Base-by-base conservation (phyloP, 1,140 invertebrate genomes). In the Bombus ignitus region DNA sequence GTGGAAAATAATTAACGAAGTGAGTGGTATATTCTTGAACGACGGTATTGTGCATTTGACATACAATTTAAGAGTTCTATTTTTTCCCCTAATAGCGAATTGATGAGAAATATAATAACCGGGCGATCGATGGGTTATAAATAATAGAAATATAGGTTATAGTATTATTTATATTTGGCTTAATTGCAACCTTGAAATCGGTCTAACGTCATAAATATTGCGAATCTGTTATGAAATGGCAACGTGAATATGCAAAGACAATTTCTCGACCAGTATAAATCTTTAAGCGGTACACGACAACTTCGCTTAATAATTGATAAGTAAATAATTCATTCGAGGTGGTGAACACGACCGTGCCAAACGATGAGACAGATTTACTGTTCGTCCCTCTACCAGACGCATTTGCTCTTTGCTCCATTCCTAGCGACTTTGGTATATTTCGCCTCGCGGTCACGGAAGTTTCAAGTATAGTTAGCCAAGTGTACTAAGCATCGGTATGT, bases 281-380 rank as follows among this genome's bases (percentile, higher is more conserved):
- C 77, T 85, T 78, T 66, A 39, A 72, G 76, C 81, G 85, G 88
- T 88, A 88, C 88, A 86, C 68, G 65, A 39, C 57, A 72, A 71
- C 32, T 62, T 57, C 72, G 78, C 57, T 87, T 87, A 89, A 89
- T 88, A 90, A 90, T 90, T 87, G 89, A 90, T 89, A 87, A 92
- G 85, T 91, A 92, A 92, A 92, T 92, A 87, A 91, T 92, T 92
- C 89, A 89, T 89, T 92, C 91, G 90, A 91, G 90, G 90, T 90
- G 91, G 88, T 92, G 91, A 90, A 89, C 88, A 92, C 87, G 84
- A 89, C 85, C 88, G 91, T 92, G 87, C 88, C 85, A 86, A 93
- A 92, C 91, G 85, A 91, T 86, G 86, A 88, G 91, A 92, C 91
- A 90, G 91, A 92, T 93, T 93, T 93, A 93, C 91, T 73, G 87